Conservation (phyloP, 2,113 vertebrate species). For the Solea solea region DNA sequence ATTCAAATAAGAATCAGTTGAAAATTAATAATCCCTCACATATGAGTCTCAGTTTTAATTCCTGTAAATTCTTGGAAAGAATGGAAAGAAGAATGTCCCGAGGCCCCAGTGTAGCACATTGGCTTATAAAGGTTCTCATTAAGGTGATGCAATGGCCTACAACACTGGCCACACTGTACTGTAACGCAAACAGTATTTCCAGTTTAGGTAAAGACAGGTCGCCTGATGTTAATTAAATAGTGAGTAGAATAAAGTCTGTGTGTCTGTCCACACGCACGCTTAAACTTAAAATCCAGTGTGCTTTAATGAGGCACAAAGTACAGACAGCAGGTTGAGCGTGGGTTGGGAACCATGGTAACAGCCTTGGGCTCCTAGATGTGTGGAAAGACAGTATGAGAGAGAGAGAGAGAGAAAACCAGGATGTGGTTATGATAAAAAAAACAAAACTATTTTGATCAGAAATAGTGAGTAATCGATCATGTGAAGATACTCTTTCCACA, state of each 20-base stretch:
- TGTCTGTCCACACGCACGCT: constrained; percentile 18
- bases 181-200: constrained; percentile 54
- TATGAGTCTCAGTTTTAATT: constrained; percentile 69
- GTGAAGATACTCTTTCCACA: constrained; percentile 2
- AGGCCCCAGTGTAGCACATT: constrained; percentile 40
- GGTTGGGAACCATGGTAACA: constrained; percentile 74
- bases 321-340: constrained; percentile 74
- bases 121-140: constrained; percentile 57
- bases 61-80: constrained; percentile 38
- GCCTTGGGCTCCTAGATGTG: constrained; percentile 62
- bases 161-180: constrained; percentile 47
- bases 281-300: constrained; percentile 59
- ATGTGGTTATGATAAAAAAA: constrained; percentile 39
- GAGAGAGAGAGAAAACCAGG: constrained; percentile 15
- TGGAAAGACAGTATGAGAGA: constrained; percentile 31
- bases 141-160: constrained; percentile 47
- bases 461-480: constrained; percentile 29
- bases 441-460: constrained; percentile 36
- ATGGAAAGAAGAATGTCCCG: constrained; percentile 43
- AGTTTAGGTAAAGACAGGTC: constrained; percentile 39
- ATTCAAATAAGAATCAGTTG: not conserved
- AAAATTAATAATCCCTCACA: constrained; percentile 56
- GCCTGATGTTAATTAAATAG: constrained; percentile 56
- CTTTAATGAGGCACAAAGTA: constrained; percentile 71
- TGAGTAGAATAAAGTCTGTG: constrained; percentile 22